Conservation (phyloP, 2,113 vertebrate genomes). For the Percina caprodes region DNA sequence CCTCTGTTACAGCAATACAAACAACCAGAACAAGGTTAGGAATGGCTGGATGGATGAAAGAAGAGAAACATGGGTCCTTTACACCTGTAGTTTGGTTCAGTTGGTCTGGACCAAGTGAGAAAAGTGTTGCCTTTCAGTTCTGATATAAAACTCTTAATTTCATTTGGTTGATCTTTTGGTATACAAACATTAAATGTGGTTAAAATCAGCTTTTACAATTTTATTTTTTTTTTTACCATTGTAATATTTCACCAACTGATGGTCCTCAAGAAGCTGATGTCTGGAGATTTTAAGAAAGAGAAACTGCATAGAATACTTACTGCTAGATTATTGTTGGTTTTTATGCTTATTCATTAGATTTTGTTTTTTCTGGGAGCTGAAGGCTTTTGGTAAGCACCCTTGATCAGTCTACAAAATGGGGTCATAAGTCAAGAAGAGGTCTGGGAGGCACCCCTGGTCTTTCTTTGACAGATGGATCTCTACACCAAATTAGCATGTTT, state of each 20-base stretch:
- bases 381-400: not conserved
- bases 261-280: not conserved
- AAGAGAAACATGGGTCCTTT: not conserved
- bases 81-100: not conserved
- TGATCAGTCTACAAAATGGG: conserved; percentile 15
- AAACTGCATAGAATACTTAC: not conserved
- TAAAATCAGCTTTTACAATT: not conserved
- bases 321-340: not conserved
- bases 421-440: conserved; percentile 43
- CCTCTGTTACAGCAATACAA: conserved; percentile 88
- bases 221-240: not conserved
- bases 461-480: not conserved
- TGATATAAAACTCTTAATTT: no score
- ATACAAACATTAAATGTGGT: not conserved
- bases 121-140: no score
- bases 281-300: not conserved
- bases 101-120: not conserved
- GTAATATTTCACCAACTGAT: not conserved
- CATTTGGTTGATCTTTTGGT: no score
- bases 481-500: conserved; percentile 17
- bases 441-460: not conserved
- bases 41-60: not conserved
- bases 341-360: not conserved
- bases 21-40: conserved; percentile 93
- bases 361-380: not conserved